Conservation (phyloP, 1,140 invertebrate species). For the Leptinotarsa undecemlineata region DNA sequence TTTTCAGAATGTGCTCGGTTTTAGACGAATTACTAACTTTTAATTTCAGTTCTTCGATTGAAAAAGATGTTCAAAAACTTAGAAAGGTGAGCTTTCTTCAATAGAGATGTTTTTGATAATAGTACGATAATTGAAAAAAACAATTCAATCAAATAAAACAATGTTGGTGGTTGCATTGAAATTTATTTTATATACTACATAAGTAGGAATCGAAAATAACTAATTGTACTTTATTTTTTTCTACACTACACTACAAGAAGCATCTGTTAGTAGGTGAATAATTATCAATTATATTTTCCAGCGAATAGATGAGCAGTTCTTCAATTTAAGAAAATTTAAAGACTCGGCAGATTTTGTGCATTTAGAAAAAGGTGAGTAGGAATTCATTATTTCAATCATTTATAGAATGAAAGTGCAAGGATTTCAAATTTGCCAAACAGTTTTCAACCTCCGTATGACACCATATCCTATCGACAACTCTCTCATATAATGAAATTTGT, state of each 20-base stretch:
- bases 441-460: no score
- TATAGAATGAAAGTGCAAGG: neutral
- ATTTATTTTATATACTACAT: no score
- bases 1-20: neutral
- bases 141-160: neutral
- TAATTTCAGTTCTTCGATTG: neutral
- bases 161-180: neutral
- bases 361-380: neutral
- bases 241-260: neutral
- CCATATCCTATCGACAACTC: no score
- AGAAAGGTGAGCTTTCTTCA: neutral
- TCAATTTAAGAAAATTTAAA: neutral
- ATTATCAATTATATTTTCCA: neutral
- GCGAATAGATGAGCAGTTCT: neutral
- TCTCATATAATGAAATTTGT: neutral
- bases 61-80: neutral
- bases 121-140: neutral
- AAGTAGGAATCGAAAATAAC: no score
- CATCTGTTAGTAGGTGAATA: no score
- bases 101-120: neutral
- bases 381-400: neutral
- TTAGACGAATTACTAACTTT: neutral
- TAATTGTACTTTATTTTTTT: neutral
- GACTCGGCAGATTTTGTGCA: neutral
- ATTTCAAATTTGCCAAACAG: no score